These are phyloP conservation scores for Cantharis nigra DNA, from an alignment of 2,888 invertebrate species.

Conservation along the genomic window DNA sequence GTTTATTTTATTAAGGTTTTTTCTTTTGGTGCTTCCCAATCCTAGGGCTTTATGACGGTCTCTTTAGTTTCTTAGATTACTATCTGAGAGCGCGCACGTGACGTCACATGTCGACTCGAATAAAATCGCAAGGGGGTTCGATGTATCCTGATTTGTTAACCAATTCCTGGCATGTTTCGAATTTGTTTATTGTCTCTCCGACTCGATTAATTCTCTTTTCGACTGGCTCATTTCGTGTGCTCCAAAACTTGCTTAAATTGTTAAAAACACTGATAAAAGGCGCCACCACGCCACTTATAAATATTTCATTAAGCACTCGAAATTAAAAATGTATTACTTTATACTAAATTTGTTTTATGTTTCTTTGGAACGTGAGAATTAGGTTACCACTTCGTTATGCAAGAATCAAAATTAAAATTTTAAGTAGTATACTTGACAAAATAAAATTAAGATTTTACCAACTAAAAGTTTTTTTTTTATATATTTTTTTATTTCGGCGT, in stretches of 20 bases:
- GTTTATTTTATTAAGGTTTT: slow-evolving; percentile 33
- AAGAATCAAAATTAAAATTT: neutral
- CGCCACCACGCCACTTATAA: neutral
- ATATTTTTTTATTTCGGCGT: neutral
- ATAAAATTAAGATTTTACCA: neutral
- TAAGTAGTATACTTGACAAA: neutral
- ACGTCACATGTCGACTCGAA: slow-evolving; percentile 35
- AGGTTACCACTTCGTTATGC: neutral
- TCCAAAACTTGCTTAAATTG: neutral
- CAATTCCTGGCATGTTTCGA: slow-evolving; percentile 14
- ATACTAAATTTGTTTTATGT: neutral
- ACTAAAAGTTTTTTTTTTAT: too few relatives aligned
- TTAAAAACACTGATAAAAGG: neutral
- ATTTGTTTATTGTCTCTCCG: slow-evolving; percentile 7
- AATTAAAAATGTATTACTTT: neutral
- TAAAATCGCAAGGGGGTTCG: slow-evolving; percentile 31
- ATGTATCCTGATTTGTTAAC: slow-evolving; percentile 30
- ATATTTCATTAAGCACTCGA: neutral
- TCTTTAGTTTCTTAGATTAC: slow-evolving; percentile 34
- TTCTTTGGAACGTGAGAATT: neutral
- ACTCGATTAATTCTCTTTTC: slow-evolving; percentile 1
- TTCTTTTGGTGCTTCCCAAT: slow-evolving; percentile 27
- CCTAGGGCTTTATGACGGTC: slow-evolving; percentile 34
- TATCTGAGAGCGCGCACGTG: slow-evolving; percentile 33
- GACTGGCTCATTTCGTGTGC: neutral